Percentiles rank a stretch among this genome's conserved stretches.
These are phyloP conservation scores for Tor tambroides DNA, from an alignment of 2,113 vertebrate genomes.

Conservation along the genomic window DNA sequence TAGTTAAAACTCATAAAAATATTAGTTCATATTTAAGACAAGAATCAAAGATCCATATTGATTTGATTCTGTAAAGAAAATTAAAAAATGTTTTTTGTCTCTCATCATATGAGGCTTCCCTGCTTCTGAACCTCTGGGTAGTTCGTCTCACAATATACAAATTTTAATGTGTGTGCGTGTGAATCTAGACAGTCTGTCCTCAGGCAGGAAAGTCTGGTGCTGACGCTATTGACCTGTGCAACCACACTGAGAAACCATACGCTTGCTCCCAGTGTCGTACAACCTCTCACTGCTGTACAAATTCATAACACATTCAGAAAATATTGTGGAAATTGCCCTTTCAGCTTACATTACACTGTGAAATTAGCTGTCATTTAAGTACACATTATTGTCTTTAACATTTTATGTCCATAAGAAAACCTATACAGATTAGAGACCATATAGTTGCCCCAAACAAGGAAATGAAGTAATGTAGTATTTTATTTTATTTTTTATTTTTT, in stretches of 20 bases:
- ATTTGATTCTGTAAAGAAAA: background rate
- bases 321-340: background rate
- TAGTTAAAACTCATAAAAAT: background rate
- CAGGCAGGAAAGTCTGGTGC: conserved; percentile 1
- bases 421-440: background rate
- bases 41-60: background rate
- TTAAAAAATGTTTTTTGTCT: background rate
- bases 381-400: background rate
- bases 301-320: background rate
- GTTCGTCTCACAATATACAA: background rate
- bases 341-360: background rate
- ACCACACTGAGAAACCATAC: background rate
- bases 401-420: background rate
- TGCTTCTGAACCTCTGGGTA: background rate
- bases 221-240: conserved; percentile 3
- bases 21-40: background rate
- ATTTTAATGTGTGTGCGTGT: background rate
- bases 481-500: no score
- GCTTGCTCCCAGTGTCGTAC: background rate
- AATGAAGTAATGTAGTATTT: background rate
- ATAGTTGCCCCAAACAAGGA: background rate
- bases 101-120: background rate
- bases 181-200: background rate
- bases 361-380: background rate
- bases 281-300: background rate